A percentile compares a stretch with the other conserved stretches of the same genome.
Conservation (phyloP, 2,113 vertebrate species). For the Megaleporinus macrocephalus region DNA sequence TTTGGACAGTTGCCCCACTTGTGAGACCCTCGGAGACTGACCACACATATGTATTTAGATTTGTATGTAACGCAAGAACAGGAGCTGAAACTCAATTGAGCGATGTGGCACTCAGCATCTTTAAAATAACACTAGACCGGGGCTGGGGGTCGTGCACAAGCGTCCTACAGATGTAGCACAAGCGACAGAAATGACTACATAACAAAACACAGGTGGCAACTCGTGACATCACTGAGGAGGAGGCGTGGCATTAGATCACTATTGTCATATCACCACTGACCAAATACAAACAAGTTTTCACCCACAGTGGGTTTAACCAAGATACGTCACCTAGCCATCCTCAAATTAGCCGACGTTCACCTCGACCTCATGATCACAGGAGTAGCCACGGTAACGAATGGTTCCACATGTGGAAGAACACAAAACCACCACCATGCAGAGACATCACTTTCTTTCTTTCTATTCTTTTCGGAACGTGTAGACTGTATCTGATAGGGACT, state of each 20-base stretch:
- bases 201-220: background rate
- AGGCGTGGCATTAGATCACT: too few relatives aligned
- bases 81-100: background rate
- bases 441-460: background rate
- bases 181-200: slow-evolving; percentile 2
- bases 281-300: too few relatives aligned
- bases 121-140: slow-evolving; percentile 60
- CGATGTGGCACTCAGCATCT: slow-evolving; percentile 56
- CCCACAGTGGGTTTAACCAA: too few relatives aligned
- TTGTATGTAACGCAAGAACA: too few relatives aligned
- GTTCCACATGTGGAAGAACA: background rate
- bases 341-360: too few relatives aligned
- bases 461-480: slow-evolving; percentile 27
- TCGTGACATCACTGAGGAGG: background rate
- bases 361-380: background rate
- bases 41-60: too few relatives aligned
- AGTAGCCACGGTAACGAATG: slow-evolving; percentile 8
- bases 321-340: too few relatives aligned
- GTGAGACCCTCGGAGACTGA: too few relatives aligned
- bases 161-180: slow-evolving; percentile 44
- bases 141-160: slow-evolving; percentile 23
- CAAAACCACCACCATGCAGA: slow-evolving; percentile 27
- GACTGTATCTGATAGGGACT: slow-evolving; percentile 72
- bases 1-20: too few relatives aligned
- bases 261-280: too few relatives aligned